Evolutionary conservation across 2,113 vertebrate species (phyloP).

Genomic region (Apodemus sylvaticus): DNA sequence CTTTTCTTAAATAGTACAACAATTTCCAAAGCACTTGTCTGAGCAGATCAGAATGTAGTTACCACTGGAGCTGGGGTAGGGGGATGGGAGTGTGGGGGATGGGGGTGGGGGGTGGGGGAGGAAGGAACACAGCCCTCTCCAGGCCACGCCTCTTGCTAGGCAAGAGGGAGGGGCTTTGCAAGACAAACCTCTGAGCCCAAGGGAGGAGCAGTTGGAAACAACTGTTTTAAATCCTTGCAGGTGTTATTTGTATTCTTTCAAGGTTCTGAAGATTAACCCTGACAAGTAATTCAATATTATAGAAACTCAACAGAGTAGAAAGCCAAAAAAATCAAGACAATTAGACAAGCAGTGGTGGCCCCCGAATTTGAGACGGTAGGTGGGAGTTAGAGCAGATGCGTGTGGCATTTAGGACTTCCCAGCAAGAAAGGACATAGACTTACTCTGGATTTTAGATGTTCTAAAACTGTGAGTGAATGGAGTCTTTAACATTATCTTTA

Average conservation of each 20-base stretch:
- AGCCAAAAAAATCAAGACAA: background rate
- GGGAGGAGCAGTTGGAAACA: background rate
- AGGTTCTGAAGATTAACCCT: background rate
- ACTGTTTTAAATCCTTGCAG: background rate
- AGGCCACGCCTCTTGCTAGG: background rate
- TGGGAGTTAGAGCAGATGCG: fast-evolving
- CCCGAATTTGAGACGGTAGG: background rate
- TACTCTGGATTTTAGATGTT: background rate
- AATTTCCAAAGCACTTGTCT: background rate
- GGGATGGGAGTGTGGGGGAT: no score
- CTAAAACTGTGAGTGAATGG: background rate
- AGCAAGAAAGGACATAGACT: background rate
- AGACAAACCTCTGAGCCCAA: background rate
- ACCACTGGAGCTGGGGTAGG: no score
- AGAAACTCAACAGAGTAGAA: background rate
- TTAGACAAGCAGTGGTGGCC: background rate
- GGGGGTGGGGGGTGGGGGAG: no score
- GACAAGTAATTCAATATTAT: background rate
- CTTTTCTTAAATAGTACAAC: background rate
- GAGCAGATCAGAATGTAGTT: background rate
- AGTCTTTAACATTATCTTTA: background rate
- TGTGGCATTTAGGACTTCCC: background rate
- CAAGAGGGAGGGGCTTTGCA: no score
- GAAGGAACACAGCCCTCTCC: no score
- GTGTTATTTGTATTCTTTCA: background rate